Conservation (phyloP, 2,113 vertebrate genomes). For the Sapayoa aenigma region DNA sequence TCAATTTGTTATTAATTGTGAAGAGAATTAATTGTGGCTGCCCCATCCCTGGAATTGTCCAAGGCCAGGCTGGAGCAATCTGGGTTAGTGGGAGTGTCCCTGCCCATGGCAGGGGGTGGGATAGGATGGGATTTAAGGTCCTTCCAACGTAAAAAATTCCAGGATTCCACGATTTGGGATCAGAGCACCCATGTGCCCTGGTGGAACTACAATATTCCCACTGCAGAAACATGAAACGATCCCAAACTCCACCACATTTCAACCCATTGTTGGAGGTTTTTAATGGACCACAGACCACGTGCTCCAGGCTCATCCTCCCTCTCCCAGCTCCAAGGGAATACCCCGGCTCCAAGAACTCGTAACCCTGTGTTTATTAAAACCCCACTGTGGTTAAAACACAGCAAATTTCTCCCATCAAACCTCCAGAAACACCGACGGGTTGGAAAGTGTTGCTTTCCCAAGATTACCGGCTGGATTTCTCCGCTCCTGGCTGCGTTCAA, state of each 20-base stretch:
- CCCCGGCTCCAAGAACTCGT: not conserved
- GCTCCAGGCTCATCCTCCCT: not conserved
- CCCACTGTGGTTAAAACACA: too few relatives aligned
- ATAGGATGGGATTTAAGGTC: not conserved
- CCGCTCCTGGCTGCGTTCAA: not conserved
- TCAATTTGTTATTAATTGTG: too few relatives aligned
- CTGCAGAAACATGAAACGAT: not conserved
- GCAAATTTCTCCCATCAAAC: not conserved
- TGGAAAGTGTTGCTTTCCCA: not conserved
- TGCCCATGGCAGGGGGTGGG: not conserved
- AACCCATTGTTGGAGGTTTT: not conserved
- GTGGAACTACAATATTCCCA: not conserved
- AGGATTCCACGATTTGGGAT: not conserved
- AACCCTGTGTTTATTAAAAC: not conserved
- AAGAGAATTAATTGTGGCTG: not conserved
- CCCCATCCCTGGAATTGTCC: not conserved
- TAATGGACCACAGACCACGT: not conserved
- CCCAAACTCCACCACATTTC: not conserved
- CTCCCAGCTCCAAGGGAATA: not conserved
- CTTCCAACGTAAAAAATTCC: not conserved
- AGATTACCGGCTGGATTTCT: not conserved
- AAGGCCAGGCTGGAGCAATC: not conserved
- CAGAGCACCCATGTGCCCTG: not conserved
- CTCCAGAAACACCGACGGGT: not conserved
- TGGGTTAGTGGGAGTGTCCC: not conserved